Evolutionary conservation across 2,797 vertebrate genomes (phyloP), one percentile per base, ranked within the genome.

Genomic region (Hyperoplus immaculatus): DNA sequence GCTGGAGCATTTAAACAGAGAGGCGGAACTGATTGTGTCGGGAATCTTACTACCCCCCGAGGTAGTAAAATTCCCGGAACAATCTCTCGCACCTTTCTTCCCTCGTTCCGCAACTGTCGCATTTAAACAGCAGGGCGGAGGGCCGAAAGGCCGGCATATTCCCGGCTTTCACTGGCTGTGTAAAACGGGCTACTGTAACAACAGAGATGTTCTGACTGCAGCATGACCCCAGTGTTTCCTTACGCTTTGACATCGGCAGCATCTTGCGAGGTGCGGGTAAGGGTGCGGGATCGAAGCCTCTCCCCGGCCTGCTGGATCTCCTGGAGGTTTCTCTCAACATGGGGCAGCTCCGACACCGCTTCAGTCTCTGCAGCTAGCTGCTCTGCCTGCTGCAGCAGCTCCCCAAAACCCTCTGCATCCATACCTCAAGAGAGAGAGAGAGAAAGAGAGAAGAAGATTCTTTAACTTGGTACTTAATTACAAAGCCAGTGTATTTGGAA

Each of bases 281-380:
- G 94, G 0, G 97, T 99, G 63, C 97, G 94, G 36, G 98, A 98
- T 7, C 98, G 96, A 72, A 99, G 96, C 51, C 97, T 96, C 91
- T 99, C 98, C 1, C 97, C 97, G 0, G 96, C 98, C 93, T 99
- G 98, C 91, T 99, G 98, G 91, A 99, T 98, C 94, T 99, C 98
- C 92, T 95, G 98, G 16, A 99, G 96, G 92, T 97, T 99, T 66
- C 97, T 95, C 60, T 99, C 97, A 0, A 99, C 97, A 0, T 97
- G 98, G 0, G 98, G 98, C 60, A 99, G 94, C 92, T 99, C 98
- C 0, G 97, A 98, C 68, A 98, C 97, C 0, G 98, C 98, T 77
- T 99, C 98, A 0, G 98, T 99, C 93, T 99, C 98, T 0, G 98
- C 98, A 12, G 98, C 98, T 12, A 99, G 96, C 94, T 99, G 97